Conservation (phyloP, 1,140 invertebrate species). For the Apis mellifera region DNA sequence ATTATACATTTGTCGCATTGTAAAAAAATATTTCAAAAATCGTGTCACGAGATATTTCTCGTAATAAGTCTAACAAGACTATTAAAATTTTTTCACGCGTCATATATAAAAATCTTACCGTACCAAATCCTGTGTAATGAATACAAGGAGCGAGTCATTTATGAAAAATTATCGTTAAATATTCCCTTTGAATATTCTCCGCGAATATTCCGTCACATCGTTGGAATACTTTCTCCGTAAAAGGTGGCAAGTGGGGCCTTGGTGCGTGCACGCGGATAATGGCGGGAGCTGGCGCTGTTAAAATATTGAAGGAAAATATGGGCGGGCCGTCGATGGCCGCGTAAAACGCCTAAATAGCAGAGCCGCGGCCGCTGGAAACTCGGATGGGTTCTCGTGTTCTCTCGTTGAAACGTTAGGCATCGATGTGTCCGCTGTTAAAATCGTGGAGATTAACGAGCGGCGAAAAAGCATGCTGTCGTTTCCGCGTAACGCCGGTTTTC, state of each 20-base stretch:
- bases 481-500: background rate
- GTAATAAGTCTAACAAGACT: too few relatives aligned
- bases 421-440: conserved; percentile 1
- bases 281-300: background rate
- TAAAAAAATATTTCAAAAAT: too few relatives aligned
- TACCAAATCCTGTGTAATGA: too few relatives aligned
- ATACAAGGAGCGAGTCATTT: too few relatives aligned
- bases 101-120: too few relatives aligned
- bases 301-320: conserved; percentile 60
- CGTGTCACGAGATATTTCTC: too few relatives aligned
- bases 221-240: too few relatives aligned
- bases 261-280: background rate
- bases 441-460: background rate
- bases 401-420: background rate
- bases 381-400: background rate
- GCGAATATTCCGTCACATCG: too few relatives aligned
- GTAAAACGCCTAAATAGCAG: conserved; percentile 41
- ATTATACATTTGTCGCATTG: too few relatives aligned
- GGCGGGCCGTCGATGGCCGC: conserved; percentile 1
- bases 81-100: too few relatives aligned
- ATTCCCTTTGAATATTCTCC: too few relatives aligned
- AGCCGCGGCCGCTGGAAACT: conserved; percentile 12
- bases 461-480: background rate
- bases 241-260: background rate
- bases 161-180: too few relatives aligned